Evolutionary conservation across 2,888 invertebrate species (phyloP).

Genomic region (Octonoba sinensis): DNA sequence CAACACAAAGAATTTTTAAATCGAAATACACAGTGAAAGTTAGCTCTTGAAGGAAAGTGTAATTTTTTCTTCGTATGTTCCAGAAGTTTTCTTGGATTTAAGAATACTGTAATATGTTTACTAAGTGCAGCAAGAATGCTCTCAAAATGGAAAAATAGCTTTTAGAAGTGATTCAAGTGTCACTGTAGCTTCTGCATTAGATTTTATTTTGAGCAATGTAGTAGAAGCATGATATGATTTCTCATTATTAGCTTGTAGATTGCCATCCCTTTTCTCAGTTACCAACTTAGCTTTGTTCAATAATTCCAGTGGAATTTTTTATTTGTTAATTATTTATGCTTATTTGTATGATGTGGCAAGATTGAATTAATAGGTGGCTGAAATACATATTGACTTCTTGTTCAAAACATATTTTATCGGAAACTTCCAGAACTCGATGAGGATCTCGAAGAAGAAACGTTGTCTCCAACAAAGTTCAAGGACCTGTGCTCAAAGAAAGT

Average conservation of each 20-base stretch:
- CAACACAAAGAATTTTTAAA: too few species aligned
- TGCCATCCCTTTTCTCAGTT: constrained; percentile 14
- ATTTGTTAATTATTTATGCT: constrained; percentile 32
- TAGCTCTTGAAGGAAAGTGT: too few species aligned
- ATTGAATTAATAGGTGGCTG: constrained; percentile 53
- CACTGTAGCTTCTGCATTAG: constrained; percentile 30
- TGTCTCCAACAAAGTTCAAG: constrained; percentile 55
- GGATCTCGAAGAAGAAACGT: constrained; percentile 37
- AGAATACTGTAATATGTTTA: too few species aligned
- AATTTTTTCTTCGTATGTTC: too few species aligned
- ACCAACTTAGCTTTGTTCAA: constrained; percentile 17
- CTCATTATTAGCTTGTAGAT: constrained; percentile 15
- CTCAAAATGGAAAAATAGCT: too few species aligned
- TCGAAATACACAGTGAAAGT: too few species aligned
- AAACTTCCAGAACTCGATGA: constrained; percentile 57
- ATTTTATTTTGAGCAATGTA: constrained; percentile 34
- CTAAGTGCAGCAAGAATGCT: too few species aligned
- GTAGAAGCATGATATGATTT: constrained; percentile 40
- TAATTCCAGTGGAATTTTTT: constrained; percentile 26
- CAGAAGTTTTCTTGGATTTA: too few species aligned
- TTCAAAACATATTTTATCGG: constrained; percentile 42
- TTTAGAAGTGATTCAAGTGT: background rate
- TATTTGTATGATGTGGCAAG: constrained; percentile 34
- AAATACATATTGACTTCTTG: constrained; percentile 19
- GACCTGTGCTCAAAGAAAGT: constrained; percentile 56